Evolutionary conservation across 2,113 vertebrate species (phyloP), one percentile per base, ranked within the genome.

Genomic region (Nycticebus coucang): DNA sequence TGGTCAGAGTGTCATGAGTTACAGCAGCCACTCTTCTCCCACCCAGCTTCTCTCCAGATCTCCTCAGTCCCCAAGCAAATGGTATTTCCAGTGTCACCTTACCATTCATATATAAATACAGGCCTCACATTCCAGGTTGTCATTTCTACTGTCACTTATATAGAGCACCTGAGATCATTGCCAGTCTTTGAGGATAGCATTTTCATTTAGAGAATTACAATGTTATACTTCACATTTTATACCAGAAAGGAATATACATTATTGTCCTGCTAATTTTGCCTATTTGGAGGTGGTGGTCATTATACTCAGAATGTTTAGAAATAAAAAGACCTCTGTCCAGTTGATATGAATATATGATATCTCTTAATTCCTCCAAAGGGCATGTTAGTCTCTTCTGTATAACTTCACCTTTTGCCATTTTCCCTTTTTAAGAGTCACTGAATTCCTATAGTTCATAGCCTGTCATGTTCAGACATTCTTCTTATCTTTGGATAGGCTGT

Each of bases 151-250:
- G 3, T 85, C 60, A 81, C 22, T 77, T 19, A 45, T 72, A 12
- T 1, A 75, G 74, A 87, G 24, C 10, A 87, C 30, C 13, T 80
- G n/a, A 50, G 45, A 50, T 50, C 45, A 50, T 50, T 50, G 45
- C 45, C 8, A 10, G 45, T 4, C 41, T 81, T 92, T 82, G 87
- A 77, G 7, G n/a, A 35, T 45, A 93, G 22, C 30, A 30, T 35
- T 88, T 97, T 87, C 37, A 57, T 78, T 97, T 78, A 92, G 66
- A 37, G 68, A 33, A 78, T n/a, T 75, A 64, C 81, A 8, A 37
- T 55, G 66, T 8, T 59, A 5, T 75, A 21, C 35, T 35, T 78
- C 59, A 30, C 30, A 50, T 78, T 95, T 95, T 93, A 30, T 85
- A 89, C 28, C 28, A 89, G 26, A 86, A 45, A 87, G 15, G 13